Evolutionary conservation across 2,888 invertebrate genomes (phyloP).

Genomic region (Esperia sulphurella): DNA sequence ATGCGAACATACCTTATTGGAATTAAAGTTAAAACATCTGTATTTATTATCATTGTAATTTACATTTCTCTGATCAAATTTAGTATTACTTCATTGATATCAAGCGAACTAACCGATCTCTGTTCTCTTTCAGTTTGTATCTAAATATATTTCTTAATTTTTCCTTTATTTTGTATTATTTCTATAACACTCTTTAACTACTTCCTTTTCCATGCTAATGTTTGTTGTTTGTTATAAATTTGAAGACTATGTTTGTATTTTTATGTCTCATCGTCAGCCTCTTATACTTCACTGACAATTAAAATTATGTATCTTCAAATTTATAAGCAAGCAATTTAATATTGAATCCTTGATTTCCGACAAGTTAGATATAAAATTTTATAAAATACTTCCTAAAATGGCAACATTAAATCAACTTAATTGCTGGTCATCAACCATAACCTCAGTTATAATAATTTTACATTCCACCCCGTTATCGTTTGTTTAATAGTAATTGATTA

Average conservation of each 20-base stretch:
- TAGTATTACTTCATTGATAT: constrained; percentile 15
- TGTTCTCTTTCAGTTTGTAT: constrained; percentile 19
- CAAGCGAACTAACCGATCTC: constrained; percentile 23
- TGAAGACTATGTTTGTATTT: constrained; percentile 22
- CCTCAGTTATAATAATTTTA: constrained; percentile 6
- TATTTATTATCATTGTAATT: constrained; percentile 4
- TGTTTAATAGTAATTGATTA: constrained; percentile 30
- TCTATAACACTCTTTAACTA: constrained; percentile 40
- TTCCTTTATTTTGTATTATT: constrained; percentile 30
- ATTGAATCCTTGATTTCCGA: constrained; percentile 21
- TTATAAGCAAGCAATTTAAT: constrained; percentile 15
- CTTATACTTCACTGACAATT: background rate
- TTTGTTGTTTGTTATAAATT: constrained; percentile 32
- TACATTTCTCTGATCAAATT: constrained; percentile 11
- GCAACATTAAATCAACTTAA: constrained; percentile 15
- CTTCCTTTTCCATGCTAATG: constrained; percentile 38
- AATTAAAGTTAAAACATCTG: background rate
- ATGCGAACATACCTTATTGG: too few relatives aligned
- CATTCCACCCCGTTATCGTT: constrained; percentile 23
- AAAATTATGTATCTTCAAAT: constrained; percentile 23
- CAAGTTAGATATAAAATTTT: constrained; percentile 16
- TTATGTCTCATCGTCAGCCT: background rate
- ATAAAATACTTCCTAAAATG: constrained; percentile 20
- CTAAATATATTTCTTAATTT: constrained; percentile 21
- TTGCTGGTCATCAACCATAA: constrained; percentile 17